Percentiles rank a stretch among this genome's conserved stretches.
Evolutionary conservation across 2,888 invertebrate species (phyloP).

Genomic region (Drosophila fulvimacula): DNA sequence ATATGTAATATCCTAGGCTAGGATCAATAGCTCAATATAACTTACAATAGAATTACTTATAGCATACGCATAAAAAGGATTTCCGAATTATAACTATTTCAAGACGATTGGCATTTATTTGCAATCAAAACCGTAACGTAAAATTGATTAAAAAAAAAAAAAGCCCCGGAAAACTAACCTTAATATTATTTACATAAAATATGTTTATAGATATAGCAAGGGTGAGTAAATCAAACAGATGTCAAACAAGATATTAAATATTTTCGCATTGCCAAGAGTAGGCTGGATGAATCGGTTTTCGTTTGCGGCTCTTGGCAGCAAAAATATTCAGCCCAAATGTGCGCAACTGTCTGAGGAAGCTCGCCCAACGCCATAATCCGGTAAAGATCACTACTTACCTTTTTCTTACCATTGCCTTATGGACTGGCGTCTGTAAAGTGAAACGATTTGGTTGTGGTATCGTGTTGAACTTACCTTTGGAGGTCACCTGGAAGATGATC

Average conservation of each 20-base stretch:
- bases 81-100: not conserved
- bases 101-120: not conserved
- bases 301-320: conserved; percentile 1
- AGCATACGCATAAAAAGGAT: not conserved
- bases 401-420: accelerated
- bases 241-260: conserved; percentile 1
- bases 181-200: too few species aligned
- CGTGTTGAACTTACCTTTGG: conserved; percentile 83
- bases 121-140: not conserved
- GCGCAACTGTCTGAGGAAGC: not conserved
- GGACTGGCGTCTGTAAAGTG: conserved; percentile 25
- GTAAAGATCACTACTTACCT: conserved; percentile 24
- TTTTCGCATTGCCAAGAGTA: not conserved
- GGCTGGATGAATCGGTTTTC: accelerated
- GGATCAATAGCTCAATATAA: not conserved
- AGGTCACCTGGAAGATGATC: conserved; percentile 88
- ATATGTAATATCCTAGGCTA: not conserved
- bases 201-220: not conserved
- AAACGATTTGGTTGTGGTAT: not conserved
- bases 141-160: not conserved
- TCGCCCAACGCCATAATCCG: not conserved
- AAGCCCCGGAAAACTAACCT: not conserved
- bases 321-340: conserved; percentile 11
- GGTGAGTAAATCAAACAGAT: conserved; percentile 5
- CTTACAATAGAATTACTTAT: conserved; percentile 1